Base-by-base conservation (phyloP, 2,888 invertebrate genomes). In the Ormyrus rosae region DNA sequence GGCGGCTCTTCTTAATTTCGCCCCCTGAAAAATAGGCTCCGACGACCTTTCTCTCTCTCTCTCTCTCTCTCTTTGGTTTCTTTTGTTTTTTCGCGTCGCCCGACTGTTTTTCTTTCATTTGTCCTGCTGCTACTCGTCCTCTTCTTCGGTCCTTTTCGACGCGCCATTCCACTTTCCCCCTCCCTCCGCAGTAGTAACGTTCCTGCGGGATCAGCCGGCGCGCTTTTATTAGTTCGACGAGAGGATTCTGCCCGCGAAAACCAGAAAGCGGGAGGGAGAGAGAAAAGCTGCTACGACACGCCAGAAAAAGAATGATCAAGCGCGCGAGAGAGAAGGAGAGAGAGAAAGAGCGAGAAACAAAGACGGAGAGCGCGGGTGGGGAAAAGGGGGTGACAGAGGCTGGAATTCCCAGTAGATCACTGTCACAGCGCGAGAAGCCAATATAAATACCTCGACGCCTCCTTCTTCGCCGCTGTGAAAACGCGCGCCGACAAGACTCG, bases 371-470 rank as follows among this genome's bases (percentile, higher is more conserved):
- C n/a, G 53, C 34, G 45, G 51, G 19, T 56, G 34, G 13, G 80
- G 74, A 81, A 72, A 81, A 67, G 73, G 80, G 83, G 79, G 81
- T 81, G 80, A 82, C 81, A 81, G 83, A 83, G 82, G 83, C 78
- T 80, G 83, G 83, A 84, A 84, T 81, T 81, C 81, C 79, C 81
- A 68, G 79, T 81, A 79, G 79, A 81, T 90, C 90, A 90, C 88
- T 90, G 90, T 90, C 90, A 89, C 86, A 85, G 86, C 85, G 84
- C 87, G 86, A 88, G 87, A 88, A 90, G 89, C 90, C 81, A 81
- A 81, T 81, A 81, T 81, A 81, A 81, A 81, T 81, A 81, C 81
- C 90, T 73, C 76, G 76, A 56, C 63, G 75, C 67, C 64, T 69
- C 56, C 68, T 55, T 68, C 56, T 64, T 64, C 69, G 45, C 13